Percentiles rank a stretch among this genome's conserved stretches.
Conservation (phyloP, 2,888 invertebrate genomes). For the Ectropis crepuscularia region DNA sequence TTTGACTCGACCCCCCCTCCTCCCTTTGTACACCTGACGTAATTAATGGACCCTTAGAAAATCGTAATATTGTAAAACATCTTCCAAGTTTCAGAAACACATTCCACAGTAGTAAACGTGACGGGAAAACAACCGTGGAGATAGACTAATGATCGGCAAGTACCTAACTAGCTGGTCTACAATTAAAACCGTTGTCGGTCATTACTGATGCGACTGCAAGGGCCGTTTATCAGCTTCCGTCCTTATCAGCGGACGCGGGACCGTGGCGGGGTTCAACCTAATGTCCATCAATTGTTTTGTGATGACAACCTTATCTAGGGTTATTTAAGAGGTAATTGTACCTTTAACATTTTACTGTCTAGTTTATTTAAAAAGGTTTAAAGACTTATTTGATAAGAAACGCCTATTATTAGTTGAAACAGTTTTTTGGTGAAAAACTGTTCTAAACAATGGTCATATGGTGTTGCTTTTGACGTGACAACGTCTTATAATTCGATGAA, state of each 20-base stretch:
- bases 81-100: conserved; percentile 3
- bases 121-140: neutral
- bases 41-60: too few relatives aligned
- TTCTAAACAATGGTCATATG: too few relatives aligned
- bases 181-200: conserved; percentile 7
- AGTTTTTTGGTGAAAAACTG: too few relatives aligned
- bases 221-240: neutral
- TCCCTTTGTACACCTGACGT: too few relatives aligned
- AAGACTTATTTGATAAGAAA: too few relatives aligned
- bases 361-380: too few relatives aligned
- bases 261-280: neutral
- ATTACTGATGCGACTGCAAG: neutral
- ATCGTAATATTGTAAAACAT: neutral
- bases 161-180: neutral
- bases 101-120: conserved; percentile 1
- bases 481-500: too few relatives aligned
- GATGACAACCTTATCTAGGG: neutral
- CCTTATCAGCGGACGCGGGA: neutral
- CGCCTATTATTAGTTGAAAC: too few relatives aligned
- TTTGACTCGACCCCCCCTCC: too few relatives aligned
- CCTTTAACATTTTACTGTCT: too few relatives aligned
- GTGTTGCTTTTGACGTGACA: too few relatives aligned
- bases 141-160: conserved; percentile 4
- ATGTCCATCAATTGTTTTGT: neutral
- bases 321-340: neutral